phyloP scores from a whole-genome alignment of 1,140 invertebrate genomes.

The Drosophila elegans region DNA sequence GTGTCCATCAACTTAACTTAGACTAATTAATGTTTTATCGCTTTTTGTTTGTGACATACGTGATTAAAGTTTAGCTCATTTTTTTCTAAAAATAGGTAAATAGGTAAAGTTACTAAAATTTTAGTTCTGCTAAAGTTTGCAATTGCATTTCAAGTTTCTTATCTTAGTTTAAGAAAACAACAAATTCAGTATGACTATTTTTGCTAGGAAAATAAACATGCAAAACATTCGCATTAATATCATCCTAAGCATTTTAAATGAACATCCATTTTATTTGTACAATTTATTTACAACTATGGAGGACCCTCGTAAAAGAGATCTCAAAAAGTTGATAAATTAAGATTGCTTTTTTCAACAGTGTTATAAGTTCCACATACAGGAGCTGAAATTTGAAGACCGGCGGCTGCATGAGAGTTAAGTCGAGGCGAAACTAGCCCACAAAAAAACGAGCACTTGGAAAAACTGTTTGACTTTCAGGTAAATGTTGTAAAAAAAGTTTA shows the following conservation, averaged over 20 bases:
- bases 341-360: slow-evolving; percentile 14
- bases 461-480: slow-evolving; percentile 14
- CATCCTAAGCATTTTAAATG: too few relatives aligned
- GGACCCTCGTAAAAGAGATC: slow-evolving; percentile 3
- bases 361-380: slow-evolving; percentile 10
- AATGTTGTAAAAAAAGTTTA: too few relatives aligned
- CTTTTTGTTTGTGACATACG: too few relatives aligned
- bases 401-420: neutral
- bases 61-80: too few relatives aligned
- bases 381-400: slow-evolving; percentile 18
- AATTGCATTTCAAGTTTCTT: neutral
- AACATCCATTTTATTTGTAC: too few relatives aligned
- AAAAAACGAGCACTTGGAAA: slow-evolving; percentile 23
- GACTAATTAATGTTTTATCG: too few relatives aligned
- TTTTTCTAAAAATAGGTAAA: too few relatives aligned
- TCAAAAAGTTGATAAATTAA: slow-evolving; percentile 30
- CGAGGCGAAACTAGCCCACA: neutral
- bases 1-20: too few relatives aligned
- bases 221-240: too few relatives aligned
- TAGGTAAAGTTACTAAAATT: too few relatives aligned
- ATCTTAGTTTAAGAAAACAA: neutral
- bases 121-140: too few relatives aligned
- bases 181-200: neutral
- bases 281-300: slow-evolving; percentile 12
- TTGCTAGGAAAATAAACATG: neutral